These are phyloP conservation scores for Penaeus japonicus DNA, from an alignment of 1,140 invertebrate species.

Conservation along the genomic window DNA sequence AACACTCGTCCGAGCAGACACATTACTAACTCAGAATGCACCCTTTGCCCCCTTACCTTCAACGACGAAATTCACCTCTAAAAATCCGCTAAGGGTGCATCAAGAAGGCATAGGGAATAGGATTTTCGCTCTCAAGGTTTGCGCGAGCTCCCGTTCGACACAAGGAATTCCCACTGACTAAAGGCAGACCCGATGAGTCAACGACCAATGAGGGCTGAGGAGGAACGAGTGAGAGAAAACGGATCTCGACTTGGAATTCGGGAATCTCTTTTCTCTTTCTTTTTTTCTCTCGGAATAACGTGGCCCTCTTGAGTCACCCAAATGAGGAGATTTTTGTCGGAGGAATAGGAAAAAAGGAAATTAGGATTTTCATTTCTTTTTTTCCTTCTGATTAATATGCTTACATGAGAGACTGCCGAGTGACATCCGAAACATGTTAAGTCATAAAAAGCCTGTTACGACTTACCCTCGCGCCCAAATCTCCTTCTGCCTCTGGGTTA, in stretches of 20 bases:
- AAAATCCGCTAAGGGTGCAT: neutral
- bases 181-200: conserved; percentile 4
- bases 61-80: neutral
- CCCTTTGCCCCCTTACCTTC: neutral
- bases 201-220: neutral
- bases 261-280: neutral
- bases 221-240: neutral
- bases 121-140: neutral
- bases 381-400: too few relatives aligned
- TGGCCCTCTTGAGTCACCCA: neutral
- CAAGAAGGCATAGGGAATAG: neutral
- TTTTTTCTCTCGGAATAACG: neutral
- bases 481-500: too few relatives aligned
- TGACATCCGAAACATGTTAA: too few relatives aligned
- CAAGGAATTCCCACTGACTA: conserved; percentile 11
- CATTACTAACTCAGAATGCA: neutral
- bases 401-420: too few relatives aligned
- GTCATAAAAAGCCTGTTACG: too few relatives aligned
- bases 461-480: too few relatives aligned
- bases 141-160: neutral
- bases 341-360: neutral
- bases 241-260: conserved; percentile 4
- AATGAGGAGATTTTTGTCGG: neutral
- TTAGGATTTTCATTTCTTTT: too few relatives aligned
- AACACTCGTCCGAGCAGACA: neutral